Conservation (phyloP, 2,797 vertebrate genomes). For the Protonibea diacanthus region DNA sequence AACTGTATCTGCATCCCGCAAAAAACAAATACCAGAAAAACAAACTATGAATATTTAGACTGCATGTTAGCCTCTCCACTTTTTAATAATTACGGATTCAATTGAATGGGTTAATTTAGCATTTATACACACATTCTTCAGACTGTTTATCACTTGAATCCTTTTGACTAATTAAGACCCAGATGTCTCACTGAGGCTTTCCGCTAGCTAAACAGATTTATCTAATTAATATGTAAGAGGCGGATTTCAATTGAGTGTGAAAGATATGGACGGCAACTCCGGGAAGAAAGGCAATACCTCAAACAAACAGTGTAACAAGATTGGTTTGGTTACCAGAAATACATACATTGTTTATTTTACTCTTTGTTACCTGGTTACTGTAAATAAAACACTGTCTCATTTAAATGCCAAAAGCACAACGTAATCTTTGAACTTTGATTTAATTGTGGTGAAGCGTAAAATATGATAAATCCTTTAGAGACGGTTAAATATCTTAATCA, state of each 20-base stretch:
- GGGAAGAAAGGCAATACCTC: slow-evolving; percentile 33
- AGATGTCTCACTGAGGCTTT: slow-evolving; percentile 55
- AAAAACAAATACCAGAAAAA: not conserved
- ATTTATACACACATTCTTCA: slow-evolving; percentile 36
- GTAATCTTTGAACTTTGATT: slow-evolving; percentile 4
- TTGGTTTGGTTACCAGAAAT: not conserved
- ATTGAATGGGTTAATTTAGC: slow-evolving; percentile 41
- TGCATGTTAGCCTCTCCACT: not conserved
- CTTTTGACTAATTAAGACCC: slow-evolving; percentile 64
- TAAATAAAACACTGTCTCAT: not conserved
- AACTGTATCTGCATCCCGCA: not conserved
- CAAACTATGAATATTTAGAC: not conserved
- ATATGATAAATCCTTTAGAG: not conserved
- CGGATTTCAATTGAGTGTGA: slow-evolving; percentile 47
- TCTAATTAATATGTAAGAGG: slow-evolving; percentile 65
- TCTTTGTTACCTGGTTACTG: not conserved
- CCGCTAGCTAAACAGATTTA: slow-evolving; percentile 46
- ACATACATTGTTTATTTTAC: not conserved
- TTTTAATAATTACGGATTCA: slow-evolving; percentile 18
- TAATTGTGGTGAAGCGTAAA: not conserved
- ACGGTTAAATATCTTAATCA: not conserved
- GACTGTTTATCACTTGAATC: slow-evolving; percentile 52
- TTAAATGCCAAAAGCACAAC: slow-evolving; percentile 11
- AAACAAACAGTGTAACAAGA: slow-evolving; percentile 34
- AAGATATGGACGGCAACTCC: slow-evolving; percentile 33